Conservation (phyloP, 1,140 invertebrate genomes). For the Centruroides sculpturatus region DNA sequence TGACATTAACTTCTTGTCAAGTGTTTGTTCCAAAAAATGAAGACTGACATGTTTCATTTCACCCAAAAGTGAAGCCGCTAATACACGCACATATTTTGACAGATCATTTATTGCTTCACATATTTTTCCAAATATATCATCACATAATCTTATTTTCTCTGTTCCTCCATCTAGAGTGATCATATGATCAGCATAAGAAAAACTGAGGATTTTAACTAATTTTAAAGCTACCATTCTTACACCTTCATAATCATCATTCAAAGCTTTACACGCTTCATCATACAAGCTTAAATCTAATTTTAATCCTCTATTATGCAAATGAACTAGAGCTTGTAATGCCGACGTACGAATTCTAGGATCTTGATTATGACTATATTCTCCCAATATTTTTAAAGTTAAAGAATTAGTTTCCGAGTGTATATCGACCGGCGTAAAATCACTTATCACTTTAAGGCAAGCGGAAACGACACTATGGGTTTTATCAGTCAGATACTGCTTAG, state of each 20-base stretch:
- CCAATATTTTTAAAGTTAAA: constrained; percentile 44
- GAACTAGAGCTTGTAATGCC: constrained; percentile 67
- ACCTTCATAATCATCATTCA: constrained; percentile 89
- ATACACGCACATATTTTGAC: constrained; percentile 62
- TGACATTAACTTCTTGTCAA: constrained; percentile 98
- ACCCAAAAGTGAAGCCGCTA: constrained; percentile 55
- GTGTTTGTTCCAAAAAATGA: constrained; percentile 81
- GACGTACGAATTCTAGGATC: constrained; percentile 78
- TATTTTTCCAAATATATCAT: constrained; percentile 92
- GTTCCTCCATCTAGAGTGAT: constrained; percentile 19
- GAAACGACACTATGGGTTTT: constrained; percentile 61
- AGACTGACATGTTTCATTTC: constrained; percentile 72
- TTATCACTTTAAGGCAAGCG: constrained; percentile 57
- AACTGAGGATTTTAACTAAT: constrained; percentile 68
- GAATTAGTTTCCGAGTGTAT: constrained; percentile 19
- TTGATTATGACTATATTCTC: constrained; percentile 66
- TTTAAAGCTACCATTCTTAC: constrained; percentile 72
- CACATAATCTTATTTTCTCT: constrained; percentile 54
- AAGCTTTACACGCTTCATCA: constrained; percentile 57
- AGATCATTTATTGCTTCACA: constrained; percentile 87
- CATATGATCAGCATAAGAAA: constrained; percentile 57
- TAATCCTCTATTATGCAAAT: constrained; percentile 60
- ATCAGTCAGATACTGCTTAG: constrained; percentile 47
- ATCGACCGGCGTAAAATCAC: constrained; percentile 39
- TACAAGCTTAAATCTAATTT: constrained; percentile 62